These are phyloP conservation scores for Oithona nana DNA, from an alignment of 2,888 invertebrate species.

Conservation along the genomic window DNA sequence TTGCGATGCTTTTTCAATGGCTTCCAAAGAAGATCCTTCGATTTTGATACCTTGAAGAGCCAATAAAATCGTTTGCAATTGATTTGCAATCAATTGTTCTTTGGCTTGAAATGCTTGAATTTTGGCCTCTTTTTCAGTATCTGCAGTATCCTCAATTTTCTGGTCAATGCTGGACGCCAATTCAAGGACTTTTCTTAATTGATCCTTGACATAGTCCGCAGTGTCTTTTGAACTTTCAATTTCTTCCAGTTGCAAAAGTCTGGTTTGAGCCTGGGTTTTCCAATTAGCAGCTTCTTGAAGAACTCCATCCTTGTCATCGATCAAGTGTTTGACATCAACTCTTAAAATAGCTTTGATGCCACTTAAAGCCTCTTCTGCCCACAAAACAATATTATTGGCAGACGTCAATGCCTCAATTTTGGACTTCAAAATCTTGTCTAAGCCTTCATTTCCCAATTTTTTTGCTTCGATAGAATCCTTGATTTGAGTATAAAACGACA, in stretches of 20 bases:
- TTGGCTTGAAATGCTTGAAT: background rate
- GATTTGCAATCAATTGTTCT: conserved; percentile 40
- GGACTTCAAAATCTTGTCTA: too few species aligned
- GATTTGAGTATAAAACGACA: too few species aligned
- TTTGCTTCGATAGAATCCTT: too few species aligned
- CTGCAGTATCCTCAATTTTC: conserved; percentile 42
- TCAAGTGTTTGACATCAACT: background rate
- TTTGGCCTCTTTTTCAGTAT: conserved; percentile 27
- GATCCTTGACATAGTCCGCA: background rate
- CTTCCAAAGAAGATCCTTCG: conserved; percentile 34
- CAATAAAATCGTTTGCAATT: conserved; percentile 36
- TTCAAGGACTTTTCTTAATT: conserved; percentile 21
- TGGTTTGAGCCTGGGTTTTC: background rate
- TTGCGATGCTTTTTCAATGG: conserved; percentile 34
- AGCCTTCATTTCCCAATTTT: too few species aligned
- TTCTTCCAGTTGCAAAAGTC: background rate
- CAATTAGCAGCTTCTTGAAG: background rate
- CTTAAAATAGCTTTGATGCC: background rate
- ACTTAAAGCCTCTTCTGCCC: background rate
- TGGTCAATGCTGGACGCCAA: conserved; percentile 34
- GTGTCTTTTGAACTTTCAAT: background rate
- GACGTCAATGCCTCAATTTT: too few species aligned
- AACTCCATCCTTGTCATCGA: background rate
- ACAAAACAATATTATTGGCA: background rate
- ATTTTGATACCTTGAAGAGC: conserved; percentile 37